phyloP scores from a whole-genome alignment of 2,113 vertebrate genomes.

The Odontesthes bonariensis region DNA sequence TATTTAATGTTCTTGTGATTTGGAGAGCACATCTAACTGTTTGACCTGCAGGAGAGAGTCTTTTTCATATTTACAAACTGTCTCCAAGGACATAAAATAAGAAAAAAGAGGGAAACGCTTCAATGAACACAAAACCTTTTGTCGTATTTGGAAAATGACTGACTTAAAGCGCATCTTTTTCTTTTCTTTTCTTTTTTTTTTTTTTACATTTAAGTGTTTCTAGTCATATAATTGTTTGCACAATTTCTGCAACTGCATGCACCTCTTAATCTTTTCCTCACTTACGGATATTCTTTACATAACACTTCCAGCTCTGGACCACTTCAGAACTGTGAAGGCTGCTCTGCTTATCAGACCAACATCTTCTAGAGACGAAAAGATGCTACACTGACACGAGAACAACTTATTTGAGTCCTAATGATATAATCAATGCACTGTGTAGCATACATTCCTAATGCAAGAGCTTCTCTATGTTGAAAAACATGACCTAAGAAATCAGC shows the following conservation, averaged over 20 bases:
- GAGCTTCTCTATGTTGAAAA: not conserved
- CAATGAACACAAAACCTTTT: not conserved
- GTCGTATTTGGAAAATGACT: not conserved
- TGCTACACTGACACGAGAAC: not conserved
- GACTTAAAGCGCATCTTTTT: not conserved
- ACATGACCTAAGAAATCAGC: not conserved
- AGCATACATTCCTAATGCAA: not conserved
- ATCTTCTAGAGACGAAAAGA: not conserved
- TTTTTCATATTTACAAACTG: not conserved
- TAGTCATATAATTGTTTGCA: not conserved
- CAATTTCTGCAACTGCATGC: conserved; percentile 12
- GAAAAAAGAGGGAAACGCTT: not conserved
- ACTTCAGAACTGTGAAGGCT: not conserved
- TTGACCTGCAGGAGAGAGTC: not conserved
- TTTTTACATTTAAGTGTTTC: not conserved
- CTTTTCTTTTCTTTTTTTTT: not conserved
- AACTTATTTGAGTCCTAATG: not conserved
- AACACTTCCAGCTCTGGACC: not conserved
- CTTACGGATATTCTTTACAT: conserved; percentile 1
- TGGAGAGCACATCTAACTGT: not conserved
- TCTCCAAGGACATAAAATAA: not conserved
- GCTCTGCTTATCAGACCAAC: not conserved
- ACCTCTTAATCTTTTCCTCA: conserved; percentile 8
- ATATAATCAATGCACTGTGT: not conserved
- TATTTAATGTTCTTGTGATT: conserved; percentile 1